Evolutionary conservation across 2,113 vertebrate genomes (phyloP), one percentile per base, ranked within the genome.

Genomic region (Piaya cayana): DNA sequence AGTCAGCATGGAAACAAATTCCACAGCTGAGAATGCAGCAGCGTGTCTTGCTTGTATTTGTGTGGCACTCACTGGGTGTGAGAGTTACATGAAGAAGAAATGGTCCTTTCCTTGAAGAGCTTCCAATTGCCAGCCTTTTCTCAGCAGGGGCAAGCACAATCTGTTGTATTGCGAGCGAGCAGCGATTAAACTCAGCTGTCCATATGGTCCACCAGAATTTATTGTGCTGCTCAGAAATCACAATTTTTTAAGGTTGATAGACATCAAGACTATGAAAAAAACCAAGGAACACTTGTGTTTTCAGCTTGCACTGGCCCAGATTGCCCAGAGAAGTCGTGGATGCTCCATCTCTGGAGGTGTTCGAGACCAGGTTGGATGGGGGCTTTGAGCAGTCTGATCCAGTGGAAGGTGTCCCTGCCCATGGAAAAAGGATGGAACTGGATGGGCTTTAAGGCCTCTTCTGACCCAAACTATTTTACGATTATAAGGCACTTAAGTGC

Each of bases 201-300:
- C 95, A 93, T 97, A 96, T 96, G 96, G 65, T 96, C 36, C 2
- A 2, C 88, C 88, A 93, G 88, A 94, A 96, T 93, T 93, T 81
- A 92, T 92, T 88, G 80, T 81, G 70, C 90, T 92, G 90, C 90
- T 96, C 76, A 64, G 85, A 93, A 96, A 96, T 90, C 74, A 39
- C 74, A 42, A 12, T 86, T 74, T 96, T 94, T 94, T 84, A 39
- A 90, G 76, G 80, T 47, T 94, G 92, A 92, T 78, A 71, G 93
- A 70, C 82, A 77, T 59, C 23, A 45, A 71, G 27, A 47, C 56
- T 86, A 5, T 43, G 80, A 63, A 36, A 55, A 88, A 83, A 86
- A 49, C 22, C 47, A 49, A 49, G 21, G 47, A 49, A 49, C 47
- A 23, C 47, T 49, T 49, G 22, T 49, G 5, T 49, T 12, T 49